Conservation (phyloP, 2,113 vertebrate genomes). For the Centropristis striata region DNA sequence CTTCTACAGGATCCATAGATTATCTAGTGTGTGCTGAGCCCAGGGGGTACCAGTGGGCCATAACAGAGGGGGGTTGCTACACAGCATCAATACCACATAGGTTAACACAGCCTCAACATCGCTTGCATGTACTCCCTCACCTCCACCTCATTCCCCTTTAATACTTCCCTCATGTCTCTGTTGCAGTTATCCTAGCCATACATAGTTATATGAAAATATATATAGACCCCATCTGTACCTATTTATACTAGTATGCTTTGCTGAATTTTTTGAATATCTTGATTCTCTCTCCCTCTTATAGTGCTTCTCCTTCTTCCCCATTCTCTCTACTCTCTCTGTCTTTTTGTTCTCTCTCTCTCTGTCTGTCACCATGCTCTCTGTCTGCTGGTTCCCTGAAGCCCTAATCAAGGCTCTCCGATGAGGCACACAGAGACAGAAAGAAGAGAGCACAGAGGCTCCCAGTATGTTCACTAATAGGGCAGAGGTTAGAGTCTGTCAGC, state of each 20-base stretch:
- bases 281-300: slow-evolving; percentile 2
- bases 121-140: slow-evolving; percentile 16
- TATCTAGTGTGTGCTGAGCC: slow-evolving; percentile 4
- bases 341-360: background rate
- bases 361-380: slow-evolving; percentile 50
- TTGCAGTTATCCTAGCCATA: background rate
- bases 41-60: background rate
- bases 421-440: slow-evolving; percentile 63
- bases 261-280: slow-evolving; percentile 8
- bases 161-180: background rate
- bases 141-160: slow-evolving; percentile 7
- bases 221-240: background rate
- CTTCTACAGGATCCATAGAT: slow-evolving; percentile 12
- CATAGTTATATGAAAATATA: background rate
- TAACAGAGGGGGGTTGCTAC: background rate
- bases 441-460: slow-evolving; percentile 54
- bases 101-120: slow-evolving; percentile 5
- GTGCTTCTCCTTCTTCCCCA: background rate
- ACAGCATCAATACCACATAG: slow-evolving; percentile 19
- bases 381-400: slow-evolving; percentile 72
- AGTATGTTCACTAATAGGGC: slow-evolving; percentile 76
- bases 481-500: slow-evolving; percentile 78
- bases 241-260: background rate
- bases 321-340: background rate
- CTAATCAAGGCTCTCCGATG: slow-evolving; percentile 76